Conservation (phyloP, 2,888 invertebrate genomes). For the Spicauda simplicius region DNA sequence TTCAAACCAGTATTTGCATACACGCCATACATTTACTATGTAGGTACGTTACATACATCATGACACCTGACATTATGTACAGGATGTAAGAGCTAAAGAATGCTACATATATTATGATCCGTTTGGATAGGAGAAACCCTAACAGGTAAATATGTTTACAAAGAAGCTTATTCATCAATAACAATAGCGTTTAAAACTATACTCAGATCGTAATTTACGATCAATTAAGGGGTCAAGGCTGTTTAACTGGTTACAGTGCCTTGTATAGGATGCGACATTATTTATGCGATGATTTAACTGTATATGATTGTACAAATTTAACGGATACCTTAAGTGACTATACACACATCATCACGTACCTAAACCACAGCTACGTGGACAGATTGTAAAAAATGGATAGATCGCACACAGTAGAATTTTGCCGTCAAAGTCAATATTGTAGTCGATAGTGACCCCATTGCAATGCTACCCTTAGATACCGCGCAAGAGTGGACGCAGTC, state of each 20-base stretch:
- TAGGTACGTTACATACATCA: neutral
- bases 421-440: too few relatives aligned
- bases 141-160: neutral
- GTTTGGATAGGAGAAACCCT: neutral
- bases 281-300: slow-evolving; percentile 44
- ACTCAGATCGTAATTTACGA: slow-evolving; percentile 44
- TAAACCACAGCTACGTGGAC: too few relatives aligned
- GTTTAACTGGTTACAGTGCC: slow-evolving; percentile 44
- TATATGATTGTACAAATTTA: slow-evolving; percentile 4
- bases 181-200: slow-evolving; percentile 39
- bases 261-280: slow-evolving; percentile 43
- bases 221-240: slow-evolving; percentile 61
- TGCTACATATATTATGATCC: slow-evolving; percentile 8
- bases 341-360: too few relatives aligned
- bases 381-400: too few relatives aligned
- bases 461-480: too few relatives aligned
- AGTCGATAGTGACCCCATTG: too few relatives aligned
- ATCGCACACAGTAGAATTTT: too few relatives aligned
- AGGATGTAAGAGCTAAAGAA: slow-evolving; percentile 28
- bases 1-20: slow-evolving; percentile 46
- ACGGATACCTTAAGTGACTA: neutral
- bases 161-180: slow-evolving; percentile 40
- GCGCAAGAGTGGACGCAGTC: too few relatives aligned
- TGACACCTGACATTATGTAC: slow-evolving; percentile 29
- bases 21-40: slow-evolving; percentile 1